These are phyloP conservation scores for Clangula hyemalis DNA, from an alignment of 2,797 vertebrate genomes.

Conservation along the genomic window DNA sequence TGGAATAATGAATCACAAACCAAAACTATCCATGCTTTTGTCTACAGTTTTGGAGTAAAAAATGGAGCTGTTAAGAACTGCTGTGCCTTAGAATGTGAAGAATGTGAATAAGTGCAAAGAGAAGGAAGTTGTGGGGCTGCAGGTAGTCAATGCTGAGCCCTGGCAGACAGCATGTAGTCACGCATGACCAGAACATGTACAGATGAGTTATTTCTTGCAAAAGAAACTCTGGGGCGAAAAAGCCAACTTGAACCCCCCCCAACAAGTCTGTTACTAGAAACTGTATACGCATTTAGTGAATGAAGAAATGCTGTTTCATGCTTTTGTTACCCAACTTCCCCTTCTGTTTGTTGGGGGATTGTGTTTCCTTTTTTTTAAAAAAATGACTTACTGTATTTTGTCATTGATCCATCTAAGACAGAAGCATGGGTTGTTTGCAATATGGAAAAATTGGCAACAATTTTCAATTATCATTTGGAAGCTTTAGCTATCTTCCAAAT, in stretches of 20 bases:
- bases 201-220: fast-evolving
- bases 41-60: neutral
- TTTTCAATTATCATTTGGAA: neutral
- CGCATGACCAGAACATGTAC: neutral
- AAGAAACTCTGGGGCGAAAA: neutral
- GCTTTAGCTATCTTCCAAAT: neutral
- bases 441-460: neutral
- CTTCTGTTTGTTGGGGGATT: neutral
- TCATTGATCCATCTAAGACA: neutral
- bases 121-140: neutral
- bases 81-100: neutral
- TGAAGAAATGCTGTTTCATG: neutral
- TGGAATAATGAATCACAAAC: neutral
- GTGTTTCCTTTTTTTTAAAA: neutral
- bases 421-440: neutral
- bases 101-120: neutral
- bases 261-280: neutral
- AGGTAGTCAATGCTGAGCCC: too few relatives aligned
- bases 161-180: neutral
- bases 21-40: too few relatives aligned
- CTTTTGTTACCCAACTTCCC: neutral
- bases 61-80: neutral
- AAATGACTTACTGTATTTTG: neutral
- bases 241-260: neutral
- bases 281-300: neutral